Evolutionary conservation across 2,797 vertebrate genomes (phyloP).

Genomic region (Gymnothorax reevesii): DNA sequence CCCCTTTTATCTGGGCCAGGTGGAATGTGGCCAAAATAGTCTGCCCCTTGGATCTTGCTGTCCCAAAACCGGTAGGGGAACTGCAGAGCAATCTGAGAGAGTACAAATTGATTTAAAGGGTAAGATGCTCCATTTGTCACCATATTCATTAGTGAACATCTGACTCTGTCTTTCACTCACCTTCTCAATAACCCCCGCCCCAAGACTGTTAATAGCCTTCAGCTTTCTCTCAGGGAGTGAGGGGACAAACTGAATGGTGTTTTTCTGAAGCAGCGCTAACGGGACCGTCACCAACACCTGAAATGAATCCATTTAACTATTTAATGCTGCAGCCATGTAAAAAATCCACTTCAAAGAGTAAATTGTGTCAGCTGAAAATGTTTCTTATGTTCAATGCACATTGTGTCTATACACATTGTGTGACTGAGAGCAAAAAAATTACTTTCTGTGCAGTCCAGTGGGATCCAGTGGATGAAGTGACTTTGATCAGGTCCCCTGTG

Average conservation of each 20-base stretch:
- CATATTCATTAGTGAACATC: background rate
- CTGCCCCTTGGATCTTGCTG: conserved; percentile 90
- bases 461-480: conserved; percentile 79
- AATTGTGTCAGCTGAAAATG: background rate
- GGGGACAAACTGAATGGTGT: conserved; percentile 85
- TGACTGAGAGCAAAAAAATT: conserved; percentile 3
- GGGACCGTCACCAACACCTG: conserved; percentile 92
- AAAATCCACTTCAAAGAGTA: background rate
- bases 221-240: conserved; percentile 89
- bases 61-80: conserved; percentile 97
- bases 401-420: background rate
- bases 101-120: background rate
- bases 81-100: conserved; percentile 85
- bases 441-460: conserved; percentile 90
- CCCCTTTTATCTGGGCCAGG: conserved; percentile 85
- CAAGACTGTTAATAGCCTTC: conserved; percentile 94
- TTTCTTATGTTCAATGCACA: background rate
- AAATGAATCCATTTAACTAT: conserved; percentile 32
- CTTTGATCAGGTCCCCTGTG: conserved; percentile 82
- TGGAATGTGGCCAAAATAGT: conserved; percentile 92
- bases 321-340: background rate
- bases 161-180: conserved; percentile 57
- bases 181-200: conserved; percentile 94
- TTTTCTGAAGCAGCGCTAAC: conserved; percentile 90
- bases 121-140: background rate